Percentiles rank a stretch among this genome's conserved stretches.
phyloP scores from a whole-genome alignment of 2,888 invertebrate species.

The Diadegma fenestrale region DNA sequence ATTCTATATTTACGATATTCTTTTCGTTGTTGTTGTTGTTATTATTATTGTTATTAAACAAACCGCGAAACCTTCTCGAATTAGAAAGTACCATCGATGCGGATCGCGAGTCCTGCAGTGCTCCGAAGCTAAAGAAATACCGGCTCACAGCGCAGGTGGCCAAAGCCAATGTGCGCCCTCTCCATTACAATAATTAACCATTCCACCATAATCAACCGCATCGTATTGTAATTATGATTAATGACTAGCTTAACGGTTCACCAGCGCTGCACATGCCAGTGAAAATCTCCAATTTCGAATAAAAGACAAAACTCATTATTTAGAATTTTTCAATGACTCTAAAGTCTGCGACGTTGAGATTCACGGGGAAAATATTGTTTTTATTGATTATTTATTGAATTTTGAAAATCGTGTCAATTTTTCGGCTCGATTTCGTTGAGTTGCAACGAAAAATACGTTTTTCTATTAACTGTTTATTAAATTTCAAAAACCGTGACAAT shows the following conservation, averaged over 20 bases:
- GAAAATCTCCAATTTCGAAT: neutral
- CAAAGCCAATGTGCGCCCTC: constrained; percentile 12
- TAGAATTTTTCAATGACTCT: no score
- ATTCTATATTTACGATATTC: constrained; percentile 11
- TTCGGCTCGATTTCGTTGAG: no score
- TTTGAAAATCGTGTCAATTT: no score
- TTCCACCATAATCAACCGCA: constrained; percentile 33
- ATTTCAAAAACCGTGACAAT: no score
- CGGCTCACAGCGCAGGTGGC: constrained; percentile 57
- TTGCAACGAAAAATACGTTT: no score
- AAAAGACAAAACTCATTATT: neutral
- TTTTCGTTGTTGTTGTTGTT: neutral
- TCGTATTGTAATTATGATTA: constrained; percentile 55
- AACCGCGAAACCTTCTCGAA: constrained; percentile 66
- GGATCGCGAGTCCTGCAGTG: constrained; percentile 36
- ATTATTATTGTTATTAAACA: constrained; percentile 39
- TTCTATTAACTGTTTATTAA: no score
- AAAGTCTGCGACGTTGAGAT: no score
- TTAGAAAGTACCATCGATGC: constrained; percentile 67
- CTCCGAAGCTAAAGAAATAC: neutral
- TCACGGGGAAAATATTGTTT: no score
- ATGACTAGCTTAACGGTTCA: constrained; percentile 51
- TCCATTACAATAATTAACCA: constrained; percentile 54
- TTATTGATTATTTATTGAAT: no score
- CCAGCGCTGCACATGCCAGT: constrained; percentile 8